Conservation (phyloP, 2,113 vertebrate genomes). For the Lepus americanus region DNA sequence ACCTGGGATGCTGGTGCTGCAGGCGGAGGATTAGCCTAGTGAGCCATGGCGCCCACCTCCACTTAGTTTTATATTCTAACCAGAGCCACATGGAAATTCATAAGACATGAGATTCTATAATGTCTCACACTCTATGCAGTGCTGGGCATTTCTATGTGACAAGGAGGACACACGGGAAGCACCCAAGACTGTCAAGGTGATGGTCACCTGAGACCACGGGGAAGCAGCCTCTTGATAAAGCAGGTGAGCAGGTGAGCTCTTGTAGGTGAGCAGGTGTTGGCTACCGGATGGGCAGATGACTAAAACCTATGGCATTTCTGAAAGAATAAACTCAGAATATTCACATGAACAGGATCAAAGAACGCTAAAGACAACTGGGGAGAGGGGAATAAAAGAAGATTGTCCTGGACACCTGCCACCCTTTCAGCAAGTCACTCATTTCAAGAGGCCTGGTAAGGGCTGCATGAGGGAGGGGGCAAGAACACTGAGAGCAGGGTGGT, state of each 20-base stretch:
- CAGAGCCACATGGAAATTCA: conserved; percentile 27
- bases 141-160: conserved; percentile 21
- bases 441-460: background rate
- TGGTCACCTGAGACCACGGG: background rate
- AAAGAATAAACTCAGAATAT: background rate
- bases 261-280: background rate
- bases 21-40: too few species aligned
- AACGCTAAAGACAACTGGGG: background rate
- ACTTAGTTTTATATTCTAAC: conserved; percentile 34
- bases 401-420: background rate
- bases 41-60: too few species aligned
- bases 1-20: too few species aligned
- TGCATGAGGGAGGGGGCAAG: background rate
- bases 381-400: background rate
- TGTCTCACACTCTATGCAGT: background rate
- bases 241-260: background rate
- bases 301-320: conserved; percentile 33
- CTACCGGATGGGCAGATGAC: background rate
- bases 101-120: background rate
- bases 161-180: background rate
- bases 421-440: background rate
- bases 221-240: background rate
- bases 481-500: background rate
- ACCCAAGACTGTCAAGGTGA: conserved; percentile 60
- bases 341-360: background rate